A percentile compares a stretch with the other conserved stretches of the same genome.
These are phyloP conservation scores for Cryptosula pallasiana DNA, from an alignment of 2,888 invertebrate species.

Conservation along the genomic window DNA sequence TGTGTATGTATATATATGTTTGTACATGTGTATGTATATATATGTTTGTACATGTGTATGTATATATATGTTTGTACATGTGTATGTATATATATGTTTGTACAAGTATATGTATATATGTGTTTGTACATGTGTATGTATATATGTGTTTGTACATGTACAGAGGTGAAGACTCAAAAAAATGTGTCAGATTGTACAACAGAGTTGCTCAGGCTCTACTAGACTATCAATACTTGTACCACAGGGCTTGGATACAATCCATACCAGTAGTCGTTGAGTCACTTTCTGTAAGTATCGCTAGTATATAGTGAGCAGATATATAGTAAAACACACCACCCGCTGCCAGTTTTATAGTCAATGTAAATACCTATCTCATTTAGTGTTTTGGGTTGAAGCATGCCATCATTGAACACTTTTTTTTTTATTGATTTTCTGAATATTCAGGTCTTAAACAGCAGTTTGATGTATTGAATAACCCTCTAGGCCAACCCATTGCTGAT, in stretches of 20 bases:
- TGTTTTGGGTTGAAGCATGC: too few relatives aligned
- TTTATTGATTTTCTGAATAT: too few relatives aligned
- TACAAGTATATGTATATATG: not conserved
- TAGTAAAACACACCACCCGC: too few relatives aligned
- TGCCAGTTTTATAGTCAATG: too few relatives aligned
- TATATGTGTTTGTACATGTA: conserved; percentile 2
- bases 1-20: not conserved
- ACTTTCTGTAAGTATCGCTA: conserved; percentile 26
- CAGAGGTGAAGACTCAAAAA: conserved; percentile 38
- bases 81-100: not conserved
- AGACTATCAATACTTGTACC: conserved; percentile 77
- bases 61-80: not conserved
- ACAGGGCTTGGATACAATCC: conserved; percentile 73
- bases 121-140: not conserved
- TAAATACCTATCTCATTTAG: too few relatives aligned
- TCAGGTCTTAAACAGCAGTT: too few relatives aligned
- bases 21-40: not conserved
- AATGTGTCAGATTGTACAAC: conserved; percentile 61
- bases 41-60: not conserved
- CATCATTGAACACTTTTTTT: too few relatives aligned
- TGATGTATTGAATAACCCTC: too few relatives aligned
- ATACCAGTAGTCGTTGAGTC: conserved; percentile 62
- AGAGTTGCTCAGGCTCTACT: conserved; percentile 72
- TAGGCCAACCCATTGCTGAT: too few relatives aligned
- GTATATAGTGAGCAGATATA: too few relatives aligned